Percentiles rank a stretch among this genome's conserved stretches.
phyloP scores from a whole-genome alignment of 2,888 invertebrate species.

The Hypomecis punctinalis region DNA sequence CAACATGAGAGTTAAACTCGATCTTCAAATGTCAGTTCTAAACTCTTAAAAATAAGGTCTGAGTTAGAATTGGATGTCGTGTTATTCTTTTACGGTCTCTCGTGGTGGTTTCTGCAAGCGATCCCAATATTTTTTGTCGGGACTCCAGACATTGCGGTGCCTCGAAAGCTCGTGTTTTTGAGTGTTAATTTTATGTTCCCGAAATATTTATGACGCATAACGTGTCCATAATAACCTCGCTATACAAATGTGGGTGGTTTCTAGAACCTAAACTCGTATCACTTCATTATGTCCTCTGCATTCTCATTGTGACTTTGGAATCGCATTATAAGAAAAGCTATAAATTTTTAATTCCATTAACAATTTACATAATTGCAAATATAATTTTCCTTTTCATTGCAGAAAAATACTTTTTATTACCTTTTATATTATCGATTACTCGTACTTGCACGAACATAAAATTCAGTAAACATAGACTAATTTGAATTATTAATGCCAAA shows the following conservation, averaged over 20 bases:
- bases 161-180: slow-evolving; percentile 81
- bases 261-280: slow-evolving; percentile 65
- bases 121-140: slow-evolving; percentile 78
- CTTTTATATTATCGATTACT: slow-evolving; percentile 2
- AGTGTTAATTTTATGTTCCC: slow-evolving; percentile 85
- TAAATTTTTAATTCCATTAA: neutral
- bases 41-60: slow-evolving; percentile 37
- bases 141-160: slow-evolving; percentile 81
- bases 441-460: neutral
- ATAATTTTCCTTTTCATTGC: neutral
- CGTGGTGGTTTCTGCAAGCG: slow-evolving; percentile 74
- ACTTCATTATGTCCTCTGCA: slow-evolving; percentile 69
- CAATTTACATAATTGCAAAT: neutral
- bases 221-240: slow-evolving; percentile 78
- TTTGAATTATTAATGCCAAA: neutral
- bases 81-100: slow-evolving; percentile 58
- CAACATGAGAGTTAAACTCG: slow-evolving; percentile 43
- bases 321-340: neutral
- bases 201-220: slow-evolving; percentile 85
- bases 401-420: slow-evolving; percentile 1
- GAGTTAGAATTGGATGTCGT: slow-evolving; percentile 27
- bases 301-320: slow-evolving; percentile 10
- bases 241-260: slow-evolving; percentile 84
- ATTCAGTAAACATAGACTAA: neutral
- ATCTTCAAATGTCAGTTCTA: slow-evolving; percentile 52